These are phyloP conservation scores for Malacoctenus gilli DNA, from an alignment of 2,797 vertebrate genomes.

Conservation along the genomic window DNA sequence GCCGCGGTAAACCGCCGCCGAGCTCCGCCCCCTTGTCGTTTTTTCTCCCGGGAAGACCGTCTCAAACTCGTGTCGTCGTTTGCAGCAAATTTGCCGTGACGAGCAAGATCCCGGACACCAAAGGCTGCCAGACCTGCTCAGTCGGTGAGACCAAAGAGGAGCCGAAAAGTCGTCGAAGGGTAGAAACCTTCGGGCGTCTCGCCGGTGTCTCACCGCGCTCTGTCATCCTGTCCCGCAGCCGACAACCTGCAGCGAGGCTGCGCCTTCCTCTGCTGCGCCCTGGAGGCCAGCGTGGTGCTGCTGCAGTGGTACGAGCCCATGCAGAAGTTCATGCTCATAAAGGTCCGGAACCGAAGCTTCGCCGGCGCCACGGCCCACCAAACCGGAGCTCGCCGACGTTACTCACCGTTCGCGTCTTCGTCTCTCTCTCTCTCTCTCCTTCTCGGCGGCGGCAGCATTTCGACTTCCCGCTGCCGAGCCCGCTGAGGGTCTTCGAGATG, in stretches of 20 bases:
- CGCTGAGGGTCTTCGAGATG: conserved; percentile 97
- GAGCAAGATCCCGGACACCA: conserved; percentile 91
- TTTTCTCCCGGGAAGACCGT: too few relatives aligned
- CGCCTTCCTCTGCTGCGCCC: conserved; percentile 88
- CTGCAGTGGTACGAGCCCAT: conserved; percentile 95
- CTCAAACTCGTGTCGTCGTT: conserved; percentile 4
- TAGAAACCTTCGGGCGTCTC: too few relatives aligned
- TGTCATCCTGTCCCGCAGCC: conserved; percentile 67
- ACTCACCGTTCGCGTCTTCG: too few relatives aligned
- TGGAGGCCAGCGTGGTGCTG: conserved; percentile 88
- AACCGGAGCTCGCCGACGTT: too few relatives aligned
- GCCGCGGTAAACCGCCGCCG: conserved; percentile 81
- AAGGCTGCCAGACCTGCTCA: conserved; percentile 89
- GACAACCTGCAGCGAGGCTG: conserved; percentile 71
- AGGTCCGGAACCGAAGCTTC: too few relatives aligned
- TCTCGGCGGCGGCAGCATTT: conserved; percentile 85
- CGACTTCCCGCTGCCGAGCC: conserved; percentile 96
- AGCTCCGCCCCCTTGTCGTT: background rate
- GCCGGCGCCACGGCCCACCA: too few relatives aligned
- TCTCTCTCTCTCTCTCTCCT: too few relatives aligned
- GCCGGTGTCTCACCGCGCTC: too few relatives aligned
- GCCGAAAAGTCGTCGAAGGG: too few relatives aligned
- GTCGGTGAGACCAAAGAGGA: conserved; percentile 85
- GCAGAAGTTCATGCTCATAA: conserved; percentile 93
- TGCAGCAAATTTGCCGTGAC: conserved; percentile 86